phyloP scores from a whole-genome alignment of 2,888 invertebrate species.

The Philaethria dido region DNA sequence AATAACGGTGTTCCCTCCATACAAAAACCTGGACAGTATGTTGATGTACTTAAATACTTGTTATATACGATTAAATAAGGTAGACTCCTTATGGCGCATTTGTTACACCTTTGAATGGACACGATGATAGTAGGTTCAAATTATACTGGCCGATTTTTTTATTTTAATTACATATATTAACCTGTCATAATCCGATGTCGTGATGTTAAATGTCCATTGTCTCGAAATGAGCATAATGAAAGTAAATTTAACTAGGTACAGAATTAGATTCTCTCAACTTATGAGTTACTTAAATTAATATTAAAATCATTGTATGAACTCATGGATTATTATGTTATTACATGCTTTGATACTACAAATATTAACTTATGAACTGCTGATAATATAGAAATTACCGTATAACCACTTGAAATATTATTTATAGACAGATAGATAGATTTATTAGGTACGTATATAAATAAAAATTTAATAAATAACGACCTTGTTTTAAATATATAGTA shows the following conservation, averaged over 20 bases:
- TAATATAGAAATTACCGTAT: background rate
- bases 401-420: background rate
- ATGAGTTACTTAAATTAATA: background rate
- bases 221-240: too few species aligned
- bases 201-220: too few species aligned
- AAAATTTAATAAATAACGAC: background rate
- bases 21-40: conserved; percentile 10
- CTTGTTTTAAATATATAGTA: background rate
- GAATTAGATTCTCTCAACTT: background rate
- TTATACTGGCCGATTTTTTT: too few species aligned
- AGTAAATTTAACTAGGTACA: too few species aligned
- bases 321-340: background rate
- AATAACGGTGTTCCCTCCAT: conserved; percentile 33
- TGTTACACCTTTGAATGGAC: background rate
- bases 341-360: background rate
- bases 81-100: background rate
- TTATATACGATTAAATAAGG: conserved; percentile 8
- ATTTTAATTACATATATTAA: too few species aligned
- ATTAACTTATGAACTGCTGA: conserved; percentile 1
- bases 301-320: background rate
- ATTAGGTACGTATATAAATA: background rate
- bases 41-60: conserved; percentile 14
- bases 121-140: background rate
- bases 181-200: too few species aligned
- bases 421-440: too few species aligned